Evolutionary conservation across 2,113 vertebrate genomes (phyloP).

Genomic region (Xiphophorus maculatus): DNA sequence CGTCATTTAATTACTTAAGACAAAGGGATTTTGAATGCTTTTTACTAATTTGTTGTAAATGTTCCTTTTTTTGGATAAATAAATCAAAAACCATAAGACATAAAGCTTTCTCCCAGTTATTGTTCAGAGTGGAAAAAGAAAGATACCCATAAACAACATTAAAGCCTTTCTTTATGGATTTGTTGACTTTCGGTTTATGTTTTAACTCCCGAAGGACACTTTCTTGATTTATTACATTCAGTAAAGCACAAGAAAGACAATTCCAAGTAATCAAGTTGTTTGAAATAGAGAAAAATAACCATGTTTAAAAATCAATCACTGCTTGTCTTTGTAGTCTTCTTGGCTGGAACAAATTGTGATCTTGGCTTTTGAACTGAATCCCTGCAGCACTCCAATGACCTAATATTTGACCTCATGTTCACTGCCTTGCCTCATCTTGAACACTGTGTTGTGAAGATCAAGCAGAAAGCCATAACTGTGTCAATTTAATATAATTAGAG

Average conservation of each 20-base stretch:
- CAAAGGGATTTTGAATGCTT: not conserved
- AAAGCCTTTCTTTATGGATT: not conserved
- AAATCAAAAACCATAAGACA: not conserved
- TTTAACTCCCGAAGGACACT: not conserved
- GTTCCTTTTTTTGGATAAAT: not conserved
- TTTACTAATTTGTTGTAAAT: not conserved
- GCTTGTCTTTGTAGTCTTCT: not conserved
- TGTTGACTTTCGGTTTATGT: not conserved
- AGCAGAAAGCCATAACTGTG: not conserved
- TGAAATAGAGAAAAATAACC: not conserved
- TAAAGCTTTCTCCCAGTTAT: not conserved
- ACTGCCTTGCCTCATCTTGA: conserved; percentile 20
- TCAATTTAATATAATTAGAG: conserved; percentile 27
- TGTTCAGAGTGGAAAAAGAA: not conserved
- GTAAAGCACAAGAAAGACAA: not conserved
- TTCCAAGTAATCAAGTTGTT: not conserved
- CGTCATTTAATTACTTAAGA: too few relatives aligned
- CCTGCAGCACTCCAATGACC: not conserved
- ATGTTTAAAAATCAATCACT: not conserved
- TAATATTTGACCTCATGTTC: conserved; percentile 4
- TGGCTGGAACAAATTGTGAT: conserved; percentile 11
- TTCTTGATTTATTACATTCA: not conserved
- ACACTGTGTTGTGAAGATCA: not conserved
- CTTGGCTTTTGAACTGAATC: not conserved
- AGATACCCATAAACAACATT: not conserved